A percentile compares a stretch with the other conserved stretches of the same genome.
phyloP scores from a whole-genome alignment of 2,113 vertebrate genomes.

The Dromas ardeola region DNA sequence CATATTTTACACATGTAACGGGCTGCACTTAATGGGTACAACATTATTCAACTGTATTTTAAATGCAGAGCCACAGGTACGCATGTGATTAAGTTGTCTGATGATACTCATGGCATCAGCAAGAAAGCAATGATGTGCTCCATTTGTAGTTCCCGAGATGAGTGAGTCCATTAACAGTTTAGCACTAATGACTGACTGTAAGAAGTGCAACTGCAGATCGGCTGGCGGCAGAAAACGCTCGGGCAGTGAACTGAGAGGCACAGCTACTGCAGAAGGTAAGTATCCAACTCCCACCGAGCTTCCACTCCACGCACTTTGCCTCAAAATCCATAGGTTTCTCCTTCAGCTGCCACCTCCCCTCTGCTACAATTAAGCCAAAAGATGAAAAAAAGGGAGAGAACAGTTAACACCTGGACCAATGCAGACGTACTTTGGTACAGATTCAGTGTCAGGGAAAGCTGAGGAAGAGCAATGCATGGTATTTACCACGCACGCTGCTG shows the following conservation, averaged over 20 bases:
- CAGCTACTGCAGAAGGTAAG: neutral
- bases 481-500: neutral
- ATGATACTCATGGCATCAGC: neutral
- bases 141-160: constrained; percentile 15
- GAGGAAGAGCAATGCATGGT: neutral
- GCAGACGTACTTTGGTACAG: neutral
- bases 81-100: neutral
- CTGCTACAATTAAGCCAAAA: neutral
- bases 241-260: neutral
- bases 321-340: neutral
- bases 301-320: neutral
- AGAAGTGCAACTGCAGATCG: constrained; percentile 6
- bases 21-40: neutral
- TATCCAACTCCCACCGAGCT: neutral
- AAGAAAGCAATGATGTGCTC: neutral
- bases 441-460: too few relatives aligned
- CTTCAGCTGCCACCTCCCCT: neutral
- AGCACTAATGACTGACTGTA: constrained; percentile 14
- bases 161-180: constrained; percentile 36
- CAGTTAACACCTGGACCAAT: neutral
- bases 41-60: neutral
- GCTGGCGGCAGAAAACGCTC: constrained; percentile 19
- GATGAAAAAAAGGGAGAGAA: neutral
- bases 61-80: neutral
- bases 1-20: neutral